Percentiles rank a stretch among this genome's conserved stretches.
These are phyloP conservation scores for Lytechinus pictus DNA, from an alignment of 35 echinoderm and acorn worm species.

Conservation along the genomic window DNA sequence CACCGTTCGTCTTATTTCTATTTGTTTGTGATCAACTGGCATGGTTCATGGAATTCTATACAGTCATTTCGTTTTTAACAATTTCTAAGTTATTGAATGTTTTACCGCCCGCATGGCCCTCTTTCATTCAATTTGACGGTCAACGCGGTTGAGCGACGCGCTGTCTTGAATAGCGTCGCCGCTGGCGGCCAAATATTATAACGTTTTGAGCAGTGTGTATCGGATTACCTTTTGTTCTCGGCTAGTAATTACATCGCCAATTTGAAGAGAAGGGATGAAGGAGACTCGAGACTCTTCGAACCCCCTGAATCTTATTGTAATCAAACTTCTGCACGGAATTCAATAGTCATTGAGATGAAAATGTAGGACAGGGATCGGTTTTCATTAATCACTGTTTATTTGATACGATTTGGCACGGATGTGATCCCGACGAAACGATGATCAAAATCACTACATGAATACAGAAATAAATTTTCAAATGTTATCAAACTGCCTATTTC, in stretches of 20 bases:
- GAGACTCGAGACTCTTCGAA: background rate
- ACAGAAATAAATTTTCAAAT: background rate
- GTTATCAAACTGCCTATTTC: too few relatives aligned
- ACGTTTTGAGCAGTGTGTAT: conserved; percentile 29
- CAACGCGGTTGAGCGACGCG: background rate
- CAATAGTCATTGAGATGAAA: background rate
- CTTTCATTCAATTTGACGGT: background rate
- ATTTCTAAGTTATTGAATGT: background rate
- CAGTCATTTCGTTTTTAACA: background rate
- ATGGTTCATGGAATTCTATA: background rate
- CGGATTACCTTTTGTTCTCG: conserved; percentile 31
- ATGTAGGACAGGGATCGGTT: background rate
- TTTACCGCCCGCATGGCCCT: background rate
- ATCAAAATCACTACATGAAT: background rate
- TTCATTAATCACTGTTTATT: conserved; percentile 20
- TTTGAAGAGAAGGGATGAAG: conserved; percentile 6
- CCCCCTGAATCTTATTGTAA: background rate
- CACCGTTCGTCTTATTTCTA: background rate
- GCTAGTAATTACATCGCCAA: conserved; percentile 35
- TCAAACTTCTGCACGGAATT: background rate
- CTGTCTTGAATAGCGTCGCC: background rate
- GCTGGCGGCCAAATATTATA: conserved; percentile 22
- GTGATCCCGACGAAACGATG: background rate
- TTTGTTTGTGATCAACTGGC: background rate
- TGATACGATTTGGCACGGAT: background rate